Evolutionary conservation across 2,888 invertebrate species (phyloP), one percentile per base, ranked within the genome.

Genomic region (Nomada fucata): DNA sequence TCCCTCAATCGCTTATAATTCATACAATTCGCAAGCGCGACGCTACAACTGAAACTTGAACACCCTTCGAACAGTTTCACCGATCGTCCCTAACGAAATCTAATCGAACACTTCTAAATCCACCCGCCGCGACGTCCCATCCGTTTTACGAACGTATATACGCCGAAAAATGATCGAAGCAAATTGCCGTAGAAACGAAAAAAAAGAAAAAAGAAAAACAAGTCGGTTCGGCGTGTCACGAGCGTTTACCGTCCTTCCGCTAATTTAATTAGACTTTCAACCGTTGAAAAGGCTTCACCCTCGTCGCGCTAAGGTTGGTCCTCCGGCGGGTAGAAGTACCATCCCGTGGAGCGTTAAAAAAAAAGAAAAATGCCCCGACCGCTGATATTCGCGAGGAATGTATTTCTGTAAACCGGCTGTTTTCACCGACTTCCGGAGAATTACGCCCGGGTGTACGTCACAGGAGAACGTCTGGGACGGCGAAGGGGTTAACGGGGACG

Each of bases 401-500:
- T 71, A 79, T 79, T 79, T 80, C 52, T 26, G 81, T 70, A 60
- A 73, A 81, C 82, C 67, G 72, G 61, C 67, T 80, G 67, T 67
- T 72, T 67, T 63, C 82, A 61, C 61, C 61, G 74, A 81, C 65
- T 81, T 81, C 67, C 61, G 55, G 57, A 53, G 72, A 80, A 81
- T 67, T 81, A 72, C 82, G 82, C 63, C 73, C 81, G 55, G 57
- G 73, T 63, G 67, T 44, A 23, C 61, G 44, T 11, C 23, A 23
- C 15, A 23, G 3, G 7, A 13, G 20, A 9, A 11, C 5, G 29
- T 42, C 13, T 26, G 13, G 15, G 26, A 7, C 15, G 29, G 44
- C 36, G 29, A 2, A 13, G 7, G 15, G 42, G 50, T 10, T 9
- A 36, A 53, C 18, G 29, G 76, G 36, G 26, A 2, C 26, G 26